Evolutionary conservation across 2,113 vertebrate species (phyloP), one percentile per base, ranked within the genome.

Genomic region (Oophaga pumilio): DNA sequence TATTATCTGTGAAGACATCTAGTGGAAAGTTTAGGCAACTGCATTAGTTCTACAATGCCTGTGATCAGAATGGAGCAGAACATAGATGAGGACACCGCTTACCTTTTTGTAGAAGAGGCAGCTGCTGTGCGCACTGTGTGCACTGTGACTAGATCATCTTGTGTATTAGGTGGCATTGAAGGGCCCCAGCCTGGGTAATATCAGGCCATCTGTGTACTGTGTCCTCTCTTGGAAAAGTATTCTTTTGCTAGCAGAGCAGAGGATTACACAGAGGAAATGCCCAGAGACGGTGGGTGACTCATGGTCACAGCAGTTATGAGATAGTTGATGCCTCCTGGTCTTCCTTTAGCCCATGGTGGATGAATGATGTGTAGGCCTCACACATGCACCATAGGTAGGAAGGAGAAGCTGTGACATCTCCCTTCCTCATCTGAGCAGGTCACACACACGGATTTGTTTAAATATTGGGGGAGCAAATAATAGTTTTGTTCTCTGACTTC

Each of bases 1-100:
- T 80, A 92, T 90, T 95, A 94, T 90, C 94, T 93, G 90, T 68
- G 92, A 94, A 95, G 95, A 95, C 95, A 95, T 94, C 95, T 96
- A 95, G 95, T 89, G 95, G 95, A 90, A 92, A 92, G 88, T 53
- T 79, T 74, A 90, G 18, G 95, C 90, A 91, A 95, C 4, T 96
- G 91, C 95, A 95, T 49, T 80, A 43, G 76, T n/a, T 8, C 53
- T 56, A 56, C 33, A 28, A 71, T 71, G 68, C 33, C 1, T 10
- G 2, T 33, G 33, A 73, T 73, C 8, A 73, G 28, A 8, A 69
- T 22, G 28, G 53, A 84, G 10, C 66, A 43, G 69, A 73, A 13
- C 20, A 57, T 18, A 73, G 62, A 84, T 68, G 69, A 84, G 49
- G 13, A 26, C 24, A 57, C 24, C 9, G 53, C 56, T 79, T 80